Base-by-base conservation (phyloP, 2,113 vertebrate genomes). In the Nematolebias whitei region DNA sequence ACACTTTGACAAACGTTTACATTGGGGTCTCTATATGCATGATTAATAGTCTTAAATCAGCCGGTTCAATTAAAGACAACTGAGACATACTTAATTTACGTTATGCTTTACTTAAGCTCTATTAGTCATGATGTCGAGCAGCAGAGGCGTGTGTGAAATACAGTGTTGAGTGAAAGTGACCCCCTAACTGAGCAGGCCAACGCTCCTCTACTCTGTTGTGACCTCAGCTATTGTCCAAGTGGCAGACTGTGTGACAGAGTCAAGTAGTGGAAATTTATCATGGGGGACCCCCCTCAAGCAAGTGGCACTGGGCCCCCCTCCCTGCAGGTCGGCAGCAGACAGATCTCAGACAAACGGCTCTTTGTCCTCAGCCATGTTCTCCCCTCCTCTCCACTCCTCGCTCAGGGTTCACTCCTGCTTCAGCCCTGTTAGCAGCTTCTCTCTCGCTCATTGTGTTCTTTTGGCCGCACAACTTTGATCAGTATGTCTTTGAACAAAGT, bases 231-330 rank as follows among this genome's bases (percentile, higher is more conserved):
- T 91, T 91, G 90, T 91, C 85, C 66, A 54, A 86, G 82, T 85
- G 80, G 89, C 84, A 72, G 87, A 83, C 85, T 77, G 83, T 84
- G 89, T 89, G 91, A 91, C 90, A 86, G 89, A 90, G 88, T 92
- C 88, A 91, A 92, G 92, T 91, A 89, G 86, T 74, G 71, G 88
- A 89, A 79, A 92, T 92, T 89, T 89, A 92, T 93, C 90, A 92
- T 39, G 44, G 70, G 65, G 78, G 78, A 80, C 81, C 87, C 61
- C 89, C 88, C 90, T 83, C 87, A 45, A 85, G 89, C 85, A 74
- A 88, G 85, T 82, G 83, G 83, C 84, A 85, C 78, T 71, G 45
- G 65, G 44, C 74, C 69, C 71, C 70, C 73, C 75, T 58, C 43
- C 54, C 67, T 39, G 71, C 75, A 62, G 68, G 68, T 70, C 53